These are phyloP conservation scores for Ptychochromis oligacanthus DNA, from an alignment of 2,113 vertebrate genomes.

Conservation along the genomic window DNA sequence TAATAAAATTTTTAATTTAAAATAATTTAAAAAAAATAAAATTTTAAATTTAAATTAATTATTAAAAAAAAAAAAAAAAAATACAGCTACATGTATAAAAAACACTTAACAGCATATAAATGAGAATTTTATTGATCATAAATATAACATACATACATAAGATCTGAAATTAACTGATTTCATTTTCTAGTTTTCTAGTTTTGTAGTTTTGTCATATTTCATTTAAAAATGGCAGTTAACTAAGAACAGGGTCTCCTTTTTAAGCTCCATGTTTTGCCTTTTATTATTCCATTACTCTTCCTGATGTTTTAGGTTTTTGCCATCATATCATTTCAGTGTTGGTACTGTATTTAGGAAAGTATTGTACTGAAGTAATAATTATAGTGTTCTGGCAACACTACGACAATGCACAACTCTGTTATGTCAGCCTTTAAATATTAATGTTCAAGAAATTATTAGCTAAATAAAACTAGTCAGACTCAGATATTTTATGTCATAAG, in stretches of 20 bases:
- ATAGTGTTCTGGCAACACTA: no score
- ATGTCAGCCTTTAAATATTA: no score
- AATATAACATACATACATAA: background rate
- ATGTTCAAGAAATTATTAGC: no score
- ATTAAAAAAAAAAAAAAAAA: no score
- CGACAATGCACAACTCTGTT: no score
- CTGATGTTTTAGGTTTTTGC: background rate
- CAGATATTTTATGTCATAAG: no score
- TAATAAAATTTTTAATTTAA: no score
- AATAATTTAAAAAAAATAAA: no score
- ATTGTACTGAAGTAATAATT: no score
- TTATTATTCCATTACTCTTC: background rate
- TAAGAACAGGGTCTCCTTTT: no score
- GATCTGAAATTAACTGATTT: background rate
- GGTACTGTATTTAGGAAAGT: no score
- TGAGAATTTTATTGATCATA: accelerated
- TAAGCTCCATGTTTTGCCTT: background rate
- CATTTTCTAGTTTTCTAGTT: background rate
- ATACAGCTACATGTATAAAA: background rate
- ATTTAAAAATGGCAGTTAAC: background rate
- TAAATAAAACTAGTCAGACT: background rate
- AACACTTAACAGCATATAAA: background rate
- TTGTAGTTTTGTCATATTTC: background rate
- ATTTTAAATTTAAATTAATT: no score
- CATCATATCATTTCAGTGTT: background rate